Evolutionary conservation across 2,888 invertebrate species (phyloP).

Genomic region (Pandemis cinnamomeana): DNA sequence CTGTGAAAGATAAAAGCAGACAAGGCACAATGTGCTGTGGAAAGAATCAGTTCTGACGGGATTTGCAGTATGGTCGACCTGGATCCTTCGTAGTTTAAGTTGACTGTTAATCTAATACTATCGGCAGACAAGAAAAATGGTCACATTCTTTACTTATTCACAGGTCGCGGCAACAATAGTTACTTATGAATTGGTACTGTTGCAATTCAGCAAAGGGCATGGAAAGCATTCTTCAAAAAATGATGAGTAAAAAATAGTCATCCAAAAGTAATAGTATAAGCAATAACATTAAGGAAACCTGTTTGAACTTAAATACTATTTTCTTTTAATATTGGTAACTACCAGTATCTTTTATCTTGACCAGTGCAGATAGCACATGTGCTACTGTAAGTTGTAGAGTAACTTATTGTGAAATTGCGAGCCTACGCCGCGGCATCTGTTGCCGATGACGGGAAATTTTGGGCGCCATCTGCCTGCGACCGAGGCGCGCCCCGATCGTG

Average conservation of each 20-base stretch:
- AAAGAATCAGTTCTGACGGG: no score
- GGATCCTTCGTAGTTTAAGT: neutral
- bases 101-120: neutral
- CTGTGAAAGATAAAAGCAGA: no score
- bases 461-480: no score
- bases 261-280: neutral
- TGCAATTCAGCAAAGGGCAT: constrained; percentile 22
- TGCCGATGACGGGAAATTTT: no score
- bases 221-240: constrained; percentile 16
- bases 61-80: neutral
- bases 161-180: constrained; percentile 23
- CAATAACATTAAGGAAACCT: neutral
- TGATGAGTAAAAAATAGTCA: neutral
- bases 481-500: no score
- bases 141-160: neutral
- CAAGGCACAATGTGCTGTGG: no score
- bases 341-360: no score
- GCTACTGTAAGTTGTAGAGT: no score
- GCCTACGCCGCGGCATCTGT: no score
- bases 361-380: no score
- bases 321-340: no score
- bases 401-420: no score
- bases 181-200: constrained; percentile 25
- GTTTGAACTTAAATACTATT: neutral
- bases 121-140: neutral